These are phyloP conservation scores for Plutella xylostella DNA, from an alignment of 2,888 invertebrate species.

Conservation along the genomic window DNA sequence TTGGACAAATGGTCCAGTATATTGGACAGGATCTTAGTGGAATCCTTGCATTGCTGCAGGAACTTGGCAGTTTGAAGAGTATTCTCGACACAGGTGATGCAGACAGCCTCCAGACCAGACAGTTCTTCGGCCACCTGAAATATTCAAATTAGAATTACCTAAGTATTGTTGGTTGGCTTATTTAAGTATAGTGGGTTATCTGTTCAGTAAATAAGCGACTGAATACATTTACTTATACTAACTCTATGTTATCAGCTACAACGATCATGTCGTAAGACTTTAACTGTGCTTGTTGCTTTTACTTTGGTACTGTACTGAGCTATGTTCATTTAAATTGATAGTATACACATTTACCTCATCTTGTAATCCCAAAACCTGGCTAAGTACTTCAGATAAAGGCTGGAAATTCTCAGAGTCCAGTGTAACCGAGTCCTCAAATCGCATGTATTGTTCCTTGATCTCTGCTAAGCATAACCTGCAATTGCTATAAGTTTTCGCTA, in stretches of 20 bases:
- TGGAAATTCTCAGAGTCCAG: constrained; percentile 25
- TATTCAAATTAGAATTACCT: not conserved
- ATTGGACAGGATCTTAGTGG: constrained; percentile 31
- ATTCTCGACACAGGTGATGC: constrained; percentile 37
- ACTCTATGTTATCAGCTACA: too few species aligned
- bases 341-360: constrained; percentile 30
- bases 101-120: constrained; percentile 44
- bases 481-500: constrained; percentile 39
- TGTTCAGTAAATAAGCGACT: too few species aligned
- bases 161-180: not conserved
- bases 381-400: constrained; percentile 29
- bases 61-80: constrained; percentile 32
- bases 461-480: constrained; percentile 54
- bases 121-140: constrained; percentile 41
- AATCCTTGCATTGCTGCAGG: constrained; percentile 30
- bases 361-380: constrained; percentile 26
- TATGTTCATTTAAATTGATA: not conserved
- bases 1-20: constrained; percentile 33
- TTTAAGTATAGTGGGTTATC: not conserved
- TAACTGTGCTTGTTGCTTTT: not conserved
- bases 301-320: not conserved
- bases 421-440: constrained; percentile 37
- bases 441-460: constrained; percentile 36
- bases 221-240: too few species aligned
- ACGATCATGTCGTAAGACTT: too few species aligned